Evolutionary conservation across 37 sponge, comb jelly and placozoan species (phyloP), one percentile per base, ranked within the genome.

Genomic region (Crambe crambe): DNA sequence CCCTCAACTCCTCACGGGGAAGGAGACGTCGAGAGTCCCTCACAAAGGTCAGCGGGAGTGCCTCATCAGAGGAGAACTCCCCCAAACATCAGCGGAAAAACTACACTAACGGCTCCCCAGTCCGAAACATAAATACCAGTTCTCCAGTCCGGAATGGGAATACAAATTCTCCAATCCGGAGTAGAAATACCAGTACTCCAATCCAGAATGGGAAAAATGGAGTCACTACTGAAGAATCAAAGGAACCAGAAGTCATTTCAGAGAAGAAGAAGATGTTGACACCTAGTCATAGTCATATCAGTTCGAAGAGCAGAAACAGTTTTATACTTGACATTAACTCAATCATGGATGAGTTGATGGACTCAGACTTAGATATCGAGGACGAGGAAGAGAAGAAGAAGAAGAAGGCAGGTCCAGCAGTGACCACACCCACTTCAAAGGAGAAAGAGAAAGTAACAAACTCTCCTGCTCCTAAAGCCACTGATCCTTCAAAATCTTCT

Each of bases 261-360:
- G 22, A 32, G 15, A 30, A 57, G 26, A 56, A 66, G 58, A 54
- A 42, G 68, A 44, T 47, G 25, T 44, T 32, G 0, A 1, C 9
- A 3, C 17, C 27, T 43, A 40, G 2, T 8, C 38, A n/a, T 3
- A 22, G 17, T 3, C 15, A 34, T 54, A 30, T 42, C 42, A 40
- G 12, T 3, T 58, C 37, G 72, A 39, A 69, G 1, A 69, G 36
- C 18, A 61, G 65, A 30, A 60, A 32, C 35, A 73, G 57, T n/a
- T 47, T 73, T 73, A 54, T 82, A 34, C 66, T 73, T 26, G 82
- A 73, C 65, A 36, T 60, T 25, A 17, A 34, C 42, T 73, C 73
- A 17, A 74, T 73, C 6, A 25, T 73, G 51, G 51, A 42, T 42
- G 64, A 42, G 38, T 2, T 74, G 26, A 58, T 59, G 69, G 71